Base-by-base conservation (phyloP, 2,113 vertebrate species). In the Gobiocypris rarus region DNA sequence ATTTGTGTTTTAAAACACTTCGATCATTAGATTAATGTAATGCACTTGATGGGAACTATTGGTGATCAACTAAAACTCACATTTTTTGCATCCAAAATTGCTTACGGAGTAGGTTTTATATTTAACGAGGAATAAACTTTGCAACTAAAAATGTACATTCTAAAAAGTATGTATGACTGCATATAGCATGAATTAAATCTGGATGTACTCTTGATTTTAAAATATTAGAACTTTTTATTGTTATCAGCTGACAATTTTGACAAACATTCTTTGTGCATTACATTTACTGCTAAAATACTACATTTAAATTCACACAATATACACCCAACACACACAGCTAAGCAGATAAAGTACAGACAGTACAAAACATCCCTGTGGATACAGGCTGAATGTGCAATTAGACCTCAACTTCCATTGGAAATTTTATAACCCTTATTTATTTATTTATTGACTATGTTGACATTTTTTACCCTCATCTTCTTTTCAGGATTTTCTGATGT, bases 271-370 rank as follows among this genome's bases (percentile, higher is more conserved):
- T 65, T 26, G 31, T 34, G 15, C 54, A 56, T 45, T 41, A 22
- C 15, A 76, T 50, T 10, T 41, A 43, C 41, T 84, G n/a, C 17
- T 50, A 84, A 77, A 79, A 75, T n/a, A n/a, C n/a, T 34, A 82
- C 24, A 82, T 76, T 71, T 50, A 31, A 61, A 84, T 67, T 73
- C 54, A 84, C 73, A 84, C 73, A 84, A 84, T 74, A 65, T 31
- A 69, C 67, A 86, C 38, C 56, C 78, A 82, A n/a, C n/a, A 69
- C 50, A 82, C 45, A 70, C 10, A 45, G 38, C 76, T 58, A 31
- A 69, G 31, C 85, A 78, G 54, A 71, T 34, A 8, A 43, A 71
- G n/a, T 67, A 26, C 56, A 56, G 10, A 79, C 63, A 52, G 71
- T 73, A 83, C 56, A 79, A 43, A 83, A 83, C n/a, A 83, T n/a